A percentile compares a stretch with the other conserved stretches of the same genome.
phyloP scores from a whole-genome alignment of 2,113 vertebrate species.

The Halichoerus grypus region DNA sequence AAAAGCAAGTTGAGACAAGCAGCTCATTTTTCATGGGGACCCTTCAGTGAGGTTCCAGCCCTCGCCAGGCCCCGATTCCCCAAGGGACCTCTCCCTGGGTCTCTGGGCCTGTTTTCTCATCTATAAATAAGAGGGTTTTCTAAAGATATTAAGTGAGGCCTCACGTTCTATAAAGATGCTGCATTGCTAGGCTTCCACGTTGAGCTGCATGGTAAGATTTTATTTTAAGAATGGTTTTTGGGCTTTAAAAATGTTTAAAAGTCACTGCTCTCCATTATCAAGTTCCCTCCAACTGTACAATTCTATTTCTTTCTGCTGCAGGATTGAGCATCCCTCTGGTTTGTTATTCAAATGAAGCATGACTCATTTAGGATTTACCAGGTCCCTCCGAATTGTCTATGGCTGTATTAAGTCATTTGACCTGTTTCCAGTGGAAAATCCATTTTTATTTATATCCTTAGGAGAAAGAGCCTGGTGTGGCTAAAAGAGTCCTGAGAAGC shows the following conservation, averaged over 20 bases:
- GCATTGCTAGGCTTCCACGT: background rate
- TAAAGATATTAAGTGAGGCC: background rate
- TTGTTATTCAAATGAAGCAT: conserved; percentile 65
- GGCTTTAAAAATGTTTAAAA: conserved; percentile 46
- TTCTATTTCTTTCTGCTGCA: conserved; percentile 41
- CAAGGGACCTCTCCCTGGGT: background rate
- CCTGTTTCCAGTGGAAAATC: conserved; percentile 52
- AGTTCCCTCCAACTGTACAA: background rate
- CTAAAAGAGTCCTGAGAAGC: conserved; percentile 34
- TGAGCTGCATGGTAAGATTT: conserved; percentile 24
- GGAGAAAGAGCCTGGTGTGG: background rate
- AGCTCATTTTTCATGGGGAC: background rate
- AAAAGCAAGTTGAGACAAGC: background rate
- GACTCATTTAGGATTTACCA: conserved; percentile 52
- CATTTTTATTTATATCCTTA: conserved; percentile 67
- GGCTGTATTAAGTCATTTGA: conserved; percentile 64
- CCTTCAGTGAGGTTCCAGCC: background rate
- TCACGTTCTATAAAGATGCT: background rate
- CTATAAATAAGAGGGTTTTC: background rate
- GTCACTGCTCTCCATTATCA: background rate
- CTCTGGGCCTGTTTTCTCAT: background rate
- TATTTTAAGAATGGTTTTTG: conserved; percentile 7
- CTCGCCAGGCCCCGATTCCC: background rate
- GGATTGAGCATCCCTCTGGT: conserved; percentile 6
- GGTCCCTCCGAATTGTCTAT: background rate